Conservation (phyloP, 2,113 vertebrate genomes). For the Progne subis region DNA sequence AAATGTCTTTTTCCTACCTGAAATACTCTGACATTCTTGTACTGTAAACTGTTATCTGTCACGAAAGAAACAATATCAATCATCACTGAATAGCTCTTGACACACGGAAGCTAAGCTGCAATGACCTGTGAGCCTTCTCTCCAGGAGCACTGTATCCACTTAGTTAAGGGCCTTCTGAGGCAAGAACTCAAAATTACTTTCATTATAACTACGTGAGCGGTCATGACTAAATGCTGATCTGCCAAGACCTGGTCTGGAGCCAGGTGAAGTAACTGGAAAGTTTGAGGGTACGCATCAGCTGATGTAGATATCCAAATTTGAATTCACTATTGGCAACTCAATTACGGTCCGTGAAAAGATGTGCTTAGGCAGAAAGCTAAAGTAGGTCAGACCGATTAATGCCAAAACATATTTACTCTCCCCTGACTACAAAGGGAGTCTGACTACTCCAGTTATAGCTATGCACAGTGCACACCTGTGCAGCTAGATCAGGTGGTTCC, state of each 20-base stretch:
- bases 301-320: background rate
- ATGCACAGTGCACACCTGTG: background rate
- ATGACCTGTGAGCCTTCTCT: background rate
- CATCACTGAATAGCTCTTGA: background rate
- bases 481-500: background rate
- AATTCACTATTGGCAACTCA: slow-evolving; percentile 4
- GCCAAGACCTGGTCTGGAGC: background rate
- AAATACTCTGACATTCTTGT: background rate
- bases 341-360: accelerated
- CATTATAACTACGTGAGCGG: background rate
- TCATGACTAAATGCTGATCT: background rate
- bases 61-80: background rate
- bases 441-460: background rate
- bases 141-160: background rate
- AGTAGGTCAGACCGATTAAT: background rate
- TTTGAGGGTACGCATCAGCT: slow-evolving; percentile 2
- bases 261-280: slow-evolving; percentile 34
- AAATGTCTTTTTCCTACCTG: background rate
- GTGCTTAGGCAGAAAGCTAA: background rate
- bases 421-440: background rate
- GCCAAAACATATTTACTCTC: slow-evolving; percentile 9
- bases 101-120: background rate
- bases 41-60: background rate
- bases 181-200: background rate
- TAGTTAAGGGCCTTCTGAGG: background rate